Conservation (phyloP, 2,113 vertebrate species). For the Silurus meridionalis region DNA sequence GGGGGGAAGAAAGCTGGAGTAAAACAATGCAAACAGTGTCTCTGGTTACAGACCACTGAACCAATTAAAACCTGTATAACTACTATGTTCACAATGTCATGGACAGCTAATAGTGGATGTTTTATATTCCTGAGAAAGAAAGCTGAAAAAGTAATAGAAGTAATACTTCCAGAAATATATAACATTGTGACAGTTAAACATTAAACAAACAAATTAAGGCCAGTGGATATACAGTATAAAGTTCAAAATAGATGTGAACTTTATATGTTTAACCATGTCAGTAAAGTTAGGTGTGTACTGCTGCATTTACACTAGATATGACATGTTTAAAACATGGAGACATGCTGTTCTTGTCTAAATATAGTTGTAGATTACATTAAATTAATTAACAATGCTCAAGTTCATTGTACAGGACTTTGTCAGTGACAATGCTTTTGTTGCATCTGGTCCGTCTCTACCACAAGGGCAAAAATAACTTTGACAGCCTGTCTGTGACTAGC, state of each 20-base stretch:
- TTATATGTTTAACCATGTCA: not conserved
- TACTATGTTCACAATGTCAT: not conserved
- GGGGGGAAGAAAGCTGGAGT: conserved; percentile 2
- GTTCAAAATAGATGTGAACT: not conserved
- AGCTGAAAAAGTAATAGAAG: not conserved
- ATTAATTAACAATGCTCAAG: not conserved
- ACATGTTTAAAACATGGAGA: not conserved
- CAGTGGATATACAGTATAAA: not conserved
- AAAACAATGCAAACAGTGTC: conserved; percentile 29
- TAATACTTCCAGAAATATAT: not conserved
- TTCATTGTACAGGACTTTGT: not conserved
- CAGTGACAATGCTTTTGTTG: conserved; percentile 13
- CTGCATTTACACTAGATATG: not conserved
- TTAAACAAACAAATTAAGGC: not conserved
- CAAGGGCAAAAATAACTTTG: conserved; percentile 24
- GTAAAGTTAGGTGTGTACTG: not conserved
- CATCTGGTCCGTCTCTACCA: conserved; percentile 25
- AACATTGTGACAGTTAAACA: not conserved
- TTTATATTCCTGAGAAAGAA: not conserved
- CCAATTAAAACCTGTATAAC: not conserved
- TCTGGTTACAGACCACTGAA: not conserved
- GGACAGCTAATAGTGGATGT: not conserved
- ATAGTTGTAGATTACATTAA: not conserved
- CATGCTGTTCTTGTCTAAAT: not conserved
- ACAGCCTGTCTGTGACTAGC: not conserved